Conservation (phyloP, 2,797 vertebrate species). For the Xiphophorus birchmanni region DNA sequence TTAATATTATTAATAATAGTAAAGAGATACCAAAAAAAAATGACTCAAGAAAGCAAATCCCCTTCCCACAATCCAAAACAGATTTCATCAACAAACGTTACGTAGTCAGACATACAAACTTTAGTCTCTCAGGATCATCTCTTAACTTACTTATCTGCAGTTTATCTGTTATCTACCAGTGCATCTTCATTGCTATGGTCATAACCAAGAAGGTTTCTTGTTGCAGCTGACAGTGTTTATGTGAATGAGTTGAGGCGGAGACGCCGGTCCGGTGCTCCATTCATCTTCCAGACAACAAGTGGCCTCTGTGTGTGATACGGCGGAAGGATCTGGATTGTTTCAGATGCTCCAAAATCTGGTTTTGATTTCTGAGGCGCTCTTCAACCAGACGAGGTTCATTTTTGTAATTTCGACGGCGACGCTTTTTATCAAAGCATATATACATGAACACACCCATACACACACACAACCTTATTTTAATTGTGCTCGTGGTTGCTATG, state of each 20-base stretch:
- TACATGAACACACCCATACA: background rate
- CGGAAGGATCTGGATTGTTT: background rate
- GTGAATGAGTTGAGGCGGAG: constrained; percentile 7
- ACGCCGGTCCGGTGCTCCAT: constrained; percentile 21
- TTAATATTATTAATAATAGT: background rate
- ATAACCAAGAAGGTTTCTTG: background rate
- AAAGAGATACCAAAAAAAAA: background rate
- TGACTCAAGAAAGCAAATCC: background rate
- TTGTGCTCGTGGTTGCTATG: background rate
- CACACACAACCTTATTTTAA: background rate
- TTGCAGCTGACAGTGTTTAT: background rate
- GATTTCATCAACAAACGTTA: background rate
- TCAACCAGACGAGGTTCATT: background rate
- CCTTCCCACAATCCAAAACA: background rate
- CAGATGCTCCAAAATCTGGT: background rate
- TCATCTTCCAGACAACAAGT: constrained; percentile 13
- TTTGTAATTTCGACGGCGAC: background rate
- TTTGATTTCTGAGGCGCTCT: background rate
- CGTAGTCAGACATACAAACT: background rate
- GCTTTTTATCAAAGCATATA: background rate
- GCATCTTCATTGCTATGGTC: background rate
- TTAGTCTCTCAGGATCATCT: background rate
- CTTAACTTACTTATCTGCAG: background rate
- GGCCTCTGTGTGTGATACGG: background rate
- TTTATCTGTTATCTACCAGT: background rate